Evolutionary conservation across 2,888 invertebrate species (phyloP), one percentile per base, ranked within the genome.

Genomic region (Erebia palarica): DNA sequence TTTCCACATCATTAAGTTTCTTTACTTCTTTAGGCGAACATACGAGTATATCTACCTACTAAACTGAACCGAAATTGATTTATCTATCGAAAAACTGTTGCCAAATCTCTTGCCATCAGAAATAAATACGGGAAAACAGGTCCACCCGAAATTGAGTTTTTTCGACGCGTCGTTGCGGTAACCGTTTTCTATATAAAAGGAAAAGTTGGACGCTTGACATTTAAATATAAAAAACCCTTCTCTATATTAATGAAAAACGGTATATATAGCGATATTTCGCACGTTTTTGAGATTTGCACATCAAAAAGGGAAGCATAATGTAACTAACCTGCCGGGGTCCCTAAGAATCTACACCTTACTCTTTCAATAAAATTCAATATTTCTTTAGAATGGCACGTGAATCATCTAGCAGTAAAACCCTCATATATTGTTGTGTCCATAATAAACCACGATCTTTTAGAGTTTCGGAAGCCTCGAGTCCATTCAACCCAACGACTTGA

Each of bases 11-110:
- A 59, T 67, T 67, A 59, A 67, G 49, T 67, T 67, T 67, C 44
- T 21, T 66, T 67, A 67, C 57, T 57, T 67, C 59, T 51, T 59
- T 58, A 47, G 58, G 66, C 66, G 47, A 49, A 49, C 67, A 65
- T 59, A 55, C 55, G 55, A 16, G 9, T 55, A 55, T 18, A 9
- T 55, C 36, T 59, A 67, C 58, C 47, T 49, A 59, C 58, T 49
- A 67, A 67, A 67, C 67, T 67, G 49, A 67, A 27, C 11, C 21
- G n/a, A 59, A 67, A 67, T 67, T 67, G 67, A 67, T 67, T 67
- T 67, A 67, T 67, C 67, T 67, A 67, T 67, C 49, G 67, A 59
- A 67, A 65, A 59, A 59, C 49, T 16, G 59, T 67, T 49, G 59
- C 67, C 58, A 67, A 67, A 67, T 67, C 67, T 21, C 59, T 14